Evolutionary conservation across 2,797 vertebrate species (phyloP).

Genomic region (Cryptoprocta ferox): DNA sequence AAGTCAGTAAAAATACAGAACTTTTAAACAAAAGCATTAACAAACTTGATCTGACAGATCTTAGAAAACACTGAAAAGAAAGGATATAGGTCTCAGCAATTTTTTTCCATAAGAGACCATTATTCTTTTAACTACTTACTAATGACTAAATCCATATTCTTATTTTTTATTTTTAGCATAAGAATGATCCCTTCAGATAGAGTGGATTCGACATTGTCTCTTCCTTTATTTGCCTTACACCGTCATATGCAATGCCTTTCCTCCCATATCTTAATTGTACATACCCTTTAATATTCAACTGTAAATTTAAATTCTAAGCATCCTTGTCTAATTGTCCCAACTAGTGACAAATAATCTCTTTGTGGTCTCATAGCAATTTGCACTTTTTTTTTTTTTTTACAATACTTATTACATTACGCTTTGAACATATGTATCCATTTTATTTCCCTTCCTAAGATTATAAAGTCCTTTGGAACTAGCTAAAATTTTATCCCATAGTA

Average conservation of each 20-base stretch:
- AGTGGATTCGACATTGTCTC: background rate
- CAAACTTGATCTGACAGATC: background rate
- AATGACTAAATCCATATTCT: background rate
- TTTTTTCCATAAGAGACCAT: slow-evolving; percentile 11
- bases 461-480: background rate
- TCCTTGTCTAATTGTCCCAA: background rate
- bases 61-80: background rate
- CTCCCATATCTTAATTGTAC: background rate
- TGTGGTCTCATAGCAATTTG: background rate
- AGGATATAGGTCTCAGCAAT: background rate
- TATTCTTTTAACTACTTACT: background rate
- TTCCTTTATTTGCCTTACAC: background rate
- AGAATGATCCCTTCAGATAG: background rate
- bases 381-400: background rate
- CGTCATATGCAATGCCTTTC: background rate
- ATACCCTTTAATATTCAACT: background rate
- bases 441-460: background rate
- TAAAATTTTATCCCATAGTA: background rate
- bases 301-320: background rate
- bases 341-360: background rate
- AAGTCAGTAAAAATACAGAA: slow-evolving; percentile 11
- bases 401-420: background rate
- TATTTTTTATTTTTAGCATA: background rate
- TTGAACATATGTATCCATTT: background rate
- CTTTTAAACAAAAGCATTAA: background rate